phyloP scores from a whole-genome alignment of 2,797 vertebrate species.

The Holocentrus rufus region DNA sequence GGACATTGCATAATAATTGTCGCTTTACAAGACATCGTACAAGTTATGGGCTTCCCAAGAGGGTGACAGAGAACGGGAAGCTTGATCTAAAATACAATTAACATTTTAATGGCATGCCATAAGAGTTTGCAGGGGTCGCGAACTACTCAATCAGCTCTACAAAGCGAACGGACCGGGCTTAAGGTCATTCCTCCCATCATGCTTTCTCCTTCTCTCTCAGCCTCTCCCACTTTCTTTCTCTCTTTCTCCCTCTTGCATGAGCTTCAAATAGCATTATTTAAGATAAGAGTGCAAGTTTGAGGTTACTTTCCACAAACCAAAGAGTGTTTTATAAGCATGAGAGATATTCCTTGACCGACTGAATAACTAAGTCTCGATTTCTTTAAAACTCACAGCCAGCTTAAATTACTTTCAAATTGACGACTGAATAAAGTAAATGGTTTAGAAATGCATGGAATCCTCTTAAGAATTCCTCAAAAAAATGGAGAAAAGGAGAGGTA shows the following conservation, averaged over 20 bases:
- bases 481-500: too few species aligned
- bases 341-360: too few species aligned
- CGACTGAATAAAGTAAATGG: too few species aligned
- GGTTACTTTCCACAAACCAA: too few species aligned
- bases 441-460: too few species aligned
- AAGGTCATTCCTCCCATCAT: conserved; percentile 23
- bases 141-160: conserved; percentile 40
- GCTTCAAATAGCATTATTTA: conserved; percentile 16
- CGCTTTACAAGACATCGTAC: conserved; percentile 30
- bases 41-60: conserved; percentile 11
- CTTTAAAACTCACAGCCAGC: too few species aligned
- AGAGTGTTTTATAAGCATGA: too few species aligned
- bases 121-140: conserved; percentile 41
- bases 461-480: too few species aligned
- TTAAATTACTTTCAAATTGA: too few species aligned
- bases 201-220: not conserved
- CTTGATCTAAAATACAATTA: conserved; percentile 39
- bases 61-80: conserved; percentile 1
- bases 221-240: not conserved
- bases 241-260: conserved; percentile 1
- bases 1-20: conserved; percentile 32
- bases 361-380: too few species aligned
- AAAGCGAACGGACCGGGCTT: conserved; percentile 20
- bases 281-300: conserved; percentile 12
- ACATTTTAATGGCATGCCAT: conserved; percentile 43